A percentile compares a stretch with the other conserved stretches of the same genome.
Conservation (phyloP, 2,113 vertebrate genomes). For the Ctenomys sociabilis region DNA sequence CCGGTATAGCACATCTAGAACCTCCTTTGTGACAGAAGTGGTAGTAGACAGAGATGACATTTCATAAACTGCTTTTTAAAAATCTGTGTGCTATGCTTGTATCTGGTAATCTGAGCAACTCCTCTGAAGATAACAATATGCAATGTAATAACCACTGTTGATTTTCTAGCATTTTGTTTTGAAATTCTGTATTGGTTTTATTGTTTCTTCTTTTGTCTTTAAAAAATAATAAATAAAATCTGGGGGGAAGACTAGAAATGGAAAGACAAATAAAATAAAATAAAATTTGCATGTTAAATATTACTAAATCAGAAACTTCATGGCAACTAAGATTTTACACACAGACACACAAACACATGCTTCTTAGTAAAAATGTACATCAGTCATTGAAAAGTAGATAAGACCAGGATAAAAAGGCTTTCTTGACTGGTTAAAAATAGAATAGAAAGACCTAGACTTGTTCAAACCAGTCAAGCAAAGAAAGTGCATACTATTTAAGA, state of each 20-base stretch:
- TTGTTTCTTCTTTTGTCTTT: too few relatives aligned
- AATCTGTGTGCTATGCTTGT: not conserved
- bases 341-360: not conserved
- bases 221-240: too few relatives aligned
- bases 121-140: too few relatives aligned
- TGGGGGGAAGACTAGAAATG: too few relatives aligned
- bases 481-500: not conserved
- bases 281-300: not conserved
- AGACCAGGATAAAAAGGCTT: not conserved
- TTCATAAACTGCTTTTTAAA: not conserved
- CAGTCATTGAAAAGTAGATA: not conserved
- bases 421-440: not conserved
- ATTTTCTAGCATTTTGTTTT: too few relatives aligned
- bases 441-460: not conserved
- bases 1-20: not conserved
- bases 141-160: too few relatives aligned
- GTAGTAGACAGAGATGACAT: not conserved
- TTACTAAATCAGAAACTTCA: not conserved
- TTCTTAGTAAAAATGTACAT: conserved; percentile 37
- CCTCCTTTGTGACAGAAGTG: not conserved
- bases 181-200: too few relatives aligned
- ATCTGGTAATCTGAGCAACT: too few relatives aligned
- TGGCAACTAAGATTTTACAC: not conserved
- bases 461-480: not conserved
- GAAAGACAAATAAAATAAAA: too few relatives aligned